phyloP scores from a whole-genome alignment of 2,797 vertebrate species.

The Pelochelys cantorii region DNA sequence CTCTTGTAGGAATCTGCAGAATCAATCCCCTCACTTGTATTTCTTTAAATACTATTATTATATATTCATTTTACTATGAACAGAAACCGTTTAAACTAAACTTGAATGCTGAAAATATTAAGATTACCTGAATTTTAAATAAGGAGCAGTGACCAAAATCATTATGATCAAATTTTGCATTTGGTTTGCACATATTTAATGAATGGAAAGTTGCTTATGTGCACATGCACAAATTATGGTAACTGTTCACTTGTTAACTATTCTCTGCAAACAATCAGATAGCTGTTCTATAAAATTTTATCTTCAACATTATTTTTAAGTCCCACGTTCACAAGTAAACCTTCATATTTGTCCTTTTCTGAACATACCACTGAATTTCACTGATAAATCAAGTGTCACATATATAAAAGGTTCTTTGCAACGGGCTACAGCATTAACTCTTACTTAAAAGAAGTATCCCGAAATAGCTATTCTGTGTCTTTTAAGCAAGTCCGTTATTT shows the following conservation, averaged over 20 bases:
- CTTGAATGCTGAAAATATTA: not conserved
- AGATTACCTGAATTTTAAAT: not conserved
- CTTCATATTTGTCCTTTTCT: not conserved
- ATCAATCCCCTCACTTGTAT: not conserved
- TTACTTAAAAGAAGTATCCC: conserved; percentile 27
- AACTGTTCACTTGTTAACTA: conserved; percentile 58
- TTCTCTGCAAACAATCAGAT: conserved; percentile 31
- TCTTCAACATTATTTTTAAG: conserved; percentile 3
- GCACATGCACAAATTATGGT: conserved; percentile 2
- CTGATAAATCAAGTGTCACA: not conserved
- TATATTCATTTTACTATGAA: conserved; percentile 4
- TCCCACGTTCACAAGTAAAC: not conserved
- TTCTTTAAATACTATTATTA: not conserved
- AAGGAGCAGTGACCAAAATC: not conserved
- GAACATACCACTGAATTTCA: not conserved
- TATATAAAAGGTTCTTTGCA: not conserved
- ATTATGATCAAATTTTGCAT: not conserved
- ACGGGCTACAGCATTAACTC: not conserved
- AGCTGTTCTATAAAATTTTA: not conserved
- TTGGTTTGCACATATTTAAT: conserved; percentile 42
- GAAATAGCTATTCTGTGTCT: no score
- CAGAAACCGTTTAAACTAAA: conserved; percentile 34
- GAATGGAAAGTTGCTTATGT: conserved; percentile 7
- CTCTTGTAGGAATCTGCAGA: not conserved
- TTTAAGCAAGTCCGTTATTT: no score